A percentile compares a stretch with the other conserved stretches of the same genome.
These are phyloP conservation scores for Lasioglossum morio DNA, from an alignment of 2,888 invertebrate species.

Conservation along the genomic window DNA sequence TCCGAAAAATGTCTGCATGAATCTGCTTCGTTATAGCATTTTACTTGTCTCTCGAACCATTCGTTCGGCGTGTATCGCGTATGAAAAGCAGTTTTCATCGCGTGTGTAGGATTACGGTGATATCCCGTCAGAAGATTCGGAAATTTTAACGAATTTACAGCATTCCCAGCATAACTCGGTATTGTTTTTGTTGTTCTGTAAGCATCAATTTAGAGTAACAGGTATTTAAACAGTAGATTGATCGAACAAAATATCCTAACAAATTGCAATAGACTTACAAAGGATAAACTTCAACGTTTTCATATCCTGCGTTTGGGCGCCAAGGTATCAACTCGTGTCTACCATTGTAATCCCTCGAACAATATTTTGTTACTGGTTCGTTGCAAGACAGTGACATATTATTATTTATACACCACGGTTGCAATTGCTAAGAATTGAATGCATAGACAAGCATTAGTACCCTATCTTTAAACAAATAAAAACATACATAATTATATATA, in stretches of 20 bases:
- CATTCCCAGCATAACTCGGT: slow-evolving; percentile 90
- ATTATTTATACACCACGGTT: slow-evolving; percentile 90
- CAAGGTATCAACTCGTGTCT: slow-evolving; percentile 91
- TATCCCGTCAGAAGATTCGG: slow-evolving; percentile 93
- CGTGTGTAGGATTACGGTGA: slow-evolving; percentile 93
- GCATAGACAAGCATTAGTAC: neutral
- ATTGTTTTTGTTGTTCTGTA: slow-evolving; percentile 89
- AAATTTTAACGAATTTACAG: slow-evolving; percentile 91
- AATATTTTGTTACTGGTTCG: slow-evolving; percentile 88
- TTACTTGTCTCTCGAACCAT: slow-evolving; percentile 93
- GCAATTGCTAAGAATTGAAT: slow-evolving; percentile 88
- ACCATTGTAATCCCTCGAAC: slow-evolving; percentile 90
- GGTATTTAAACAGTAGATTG: neutral
- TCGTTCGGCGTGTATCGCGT: slow-evolving; percentile 96
- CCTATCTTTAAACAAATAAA: neutral
- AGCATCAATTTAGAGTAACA: neutral
- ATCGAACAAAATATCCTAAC: neutral
- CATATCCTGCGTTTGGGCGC: slow-evolving; percentile 92
- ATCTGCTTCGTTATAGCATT: slow-evolving; percentile 94
- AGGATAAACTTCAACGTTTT: slow-evolving; percentile 91
- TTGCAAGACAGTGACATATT: slow-evolving; percentile 87
- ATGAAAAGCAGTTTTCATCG: slow-evolving; percentile 93
- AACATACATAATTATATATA: too few relatives aligned
- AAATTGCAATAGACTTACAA: slow-evolving; percentile 85
- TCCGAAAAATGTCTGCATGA: slow-evolving; percentile 94